phyloP scores from a whole-genome alignment of 2,113 vertebrate species.

The Heterocephalus glaber region DNA sequence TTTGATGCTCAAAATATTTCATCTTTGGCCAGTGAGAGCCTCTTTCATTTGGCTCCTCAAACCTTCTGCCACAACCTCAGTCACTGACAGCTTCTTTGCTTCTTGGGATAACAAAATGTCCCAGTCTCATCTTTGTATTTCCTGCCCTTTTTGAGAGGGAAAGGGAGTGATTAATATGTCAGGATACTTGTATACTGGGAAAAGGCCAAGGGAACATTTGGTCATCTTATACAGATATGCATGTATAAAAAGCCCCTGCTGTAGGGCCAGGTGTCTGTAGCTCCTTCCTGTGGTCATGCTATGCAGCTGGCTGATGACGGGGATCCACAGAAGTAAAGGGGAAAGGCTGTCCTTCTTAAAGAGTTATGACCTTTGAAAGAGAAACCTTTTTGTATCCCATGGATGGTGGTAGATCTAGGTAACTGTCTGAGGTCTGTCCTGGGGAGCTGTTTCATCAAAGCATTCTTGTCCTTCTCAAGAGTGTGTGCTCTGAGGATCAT shows the following conservation, averaged over 20 bases:
- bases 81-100: background rate
- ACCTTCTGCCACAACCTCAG: background rate
- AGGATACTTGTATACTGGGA: background rate
- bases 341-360: background rate
- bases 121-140: background rate
- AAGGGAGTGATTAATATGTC: background rate
- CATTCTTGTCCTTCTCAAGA: background rate
- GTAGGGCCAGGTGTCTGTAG: background rate
- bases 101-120: background rate
- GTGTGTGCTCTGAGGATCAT: background rate
- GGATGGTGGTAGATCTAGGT: background rate
- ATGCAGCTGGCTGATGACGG: background rate
- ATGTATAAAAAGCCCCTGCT: background rate
- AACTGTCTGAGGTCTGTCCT: background rate
- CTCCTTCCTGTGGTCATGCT: background rate
- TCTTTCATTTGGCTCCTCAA: background rate
- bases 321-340: background rate
- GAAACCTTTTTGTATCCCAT: background rate
- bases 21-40: background rate
- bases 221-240: background rate
- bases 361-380: background rate
- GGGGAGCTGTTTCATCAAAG: background rate
- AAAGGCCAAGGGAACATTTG: background rate
- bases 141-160: background rate
- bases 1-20: background rate